phyloP scores from a whole-genome alignment of 2,113 vertebrate species.

The Hemiprocne comata region DNA sequence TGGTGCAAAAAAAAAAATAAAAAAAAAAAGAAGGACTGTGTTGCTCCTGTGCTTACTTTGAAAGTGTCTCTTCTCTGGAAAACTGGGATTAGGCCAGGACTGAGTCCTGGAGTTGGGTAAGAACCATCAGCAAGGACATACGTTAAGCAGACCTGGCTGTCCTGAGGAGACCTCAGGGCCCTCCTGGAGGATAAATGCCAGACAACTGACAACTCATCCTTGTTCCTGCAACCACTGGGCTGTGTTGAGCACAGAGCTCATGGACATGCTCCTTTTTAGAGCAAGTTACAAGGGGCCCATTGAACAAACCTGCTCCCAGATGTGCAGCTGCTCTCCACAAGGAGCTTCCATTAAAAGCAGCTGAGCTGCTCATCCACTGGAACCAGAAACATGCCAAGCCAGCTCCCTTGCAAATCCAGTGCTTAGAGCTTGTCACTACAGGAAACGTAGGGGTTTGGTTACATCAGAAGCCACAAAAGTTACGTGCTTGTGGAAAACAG shows the following conservation, averaged over 20 bases:
- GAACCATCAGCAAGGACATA: neutral
- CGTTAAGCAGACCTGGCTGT: neutral
- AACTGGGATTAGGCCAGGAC: neutral
- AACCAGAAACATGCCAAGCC: accelerated
- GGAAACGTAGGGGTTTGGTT: neutral
- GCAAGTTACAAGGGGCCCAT: accelerated
- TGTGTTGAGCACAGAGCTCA: neutral
- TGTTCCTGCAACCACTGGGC: neutral
- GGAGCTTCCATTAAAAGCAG: neutral
- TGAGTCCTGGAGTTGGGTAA: neutral
- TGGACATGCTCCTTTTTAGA: neutral
- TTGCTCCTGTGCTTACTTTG: neutral
- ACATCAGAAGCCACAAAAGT: conserved; percentile 47
- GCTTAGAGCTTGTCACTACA: neutral
- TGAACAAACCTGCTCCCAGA: neutral
- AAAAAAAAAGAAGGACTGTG: accelerated
- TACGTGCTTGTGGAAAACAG: conserved; percentile 25
- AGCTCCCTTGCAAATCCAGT: neutral
- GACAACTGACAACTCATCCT: accelerated
- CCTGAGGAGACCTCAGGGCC: neutral
- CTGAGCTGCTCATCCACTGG: neutral
- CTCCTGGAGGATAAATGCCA: neutral
- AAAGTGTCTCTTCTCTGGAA: neutral
- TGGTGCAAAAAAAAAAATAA: neutral
- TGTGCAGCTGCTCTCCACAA: accelerated